Evolutionary conservation across 2,888 invertebrate genomes (phyloP), one percentile per base, ranked within the genome.

Genomic region (Melanargia galathea): DNA sequence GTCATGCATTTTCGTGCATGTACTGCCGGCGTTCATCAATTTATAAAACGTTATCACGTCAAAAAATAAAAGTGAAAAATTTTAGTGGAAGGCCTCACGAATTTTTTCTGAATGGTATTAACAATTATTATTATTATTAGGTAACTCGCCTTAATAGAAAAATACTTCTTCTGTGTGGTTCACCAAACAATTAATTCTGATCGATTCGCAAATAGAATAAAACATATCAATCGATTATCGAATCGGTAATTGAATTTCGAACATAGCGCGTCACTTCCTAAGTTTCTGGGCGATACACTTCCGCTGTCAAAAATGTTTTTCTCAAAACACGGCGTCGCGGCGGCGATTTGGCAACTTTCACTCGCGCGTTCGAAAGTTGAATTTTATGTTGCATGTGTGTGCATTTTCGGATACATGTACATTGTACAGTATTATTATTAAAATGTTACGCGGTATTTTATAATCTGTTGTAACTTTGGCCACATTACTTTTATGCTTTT

Each of bases 331-430:
- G 46, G 11, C 57, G 63, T 6, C 30, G 30, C 30, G 26, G 26
- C 49, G n/a, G 16, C 56, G 60, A 55, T 43, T 43, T 56, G 33
- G 56, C 65, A 64, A 75, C 75, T 75, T 75, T 75, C 76, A 73
- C 76, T 63, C 62, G 51, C 60, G 52, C 46, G 71, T 75, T 76
- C 75, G 76, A 76, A 76, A 76, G 76, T 76, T 71, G 69, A 63
- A 70, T 71, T 67, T 64, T 65, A 61, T 64, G 62, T 70, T 69
- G 68, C 69, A 62, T 71, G 72, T 69, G 72, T 69, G 72, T 68
- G 68, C 69, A 71, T 75, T 73, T 76, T 75, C 68, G 73, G 73
- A 67, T 68, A 68, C 60, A 67, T 56, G 64, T 62, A 64, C n/a
- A 8, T 66, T 56, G 64, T 62, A 22, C 16, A 18, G 52, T 35